Base-by-base conservation (phyloP, 2,888 invertebrate species). In the Ptychoptera albimana region DNA sequence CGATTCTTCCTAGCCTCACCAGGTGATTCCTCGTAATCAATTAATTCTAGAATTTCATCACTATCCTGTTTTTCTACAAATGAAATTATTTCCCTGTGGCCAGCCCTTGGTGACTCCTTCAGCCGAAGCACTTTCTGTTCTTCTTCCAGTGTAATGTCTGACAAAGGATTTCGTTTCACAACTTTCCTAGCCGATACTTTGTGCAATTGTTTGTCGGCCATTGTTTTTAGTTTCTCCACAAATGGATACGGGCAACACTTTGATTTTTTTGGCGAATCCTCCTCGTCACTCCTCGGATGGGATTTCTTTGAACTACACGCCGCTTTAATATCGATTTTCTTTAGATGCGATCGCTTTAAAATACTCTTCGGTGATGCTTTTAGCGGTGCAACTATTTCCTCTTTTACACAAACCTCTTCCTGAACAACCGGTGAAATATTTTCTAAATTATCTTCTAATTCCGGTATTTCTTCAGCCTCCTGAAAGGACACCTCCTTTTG, bases 161-260 rank as follows among this genome's bases (percentile, higher is more conserved):
- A 15, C 8, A 42, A 34, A 16, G 42, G 57, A 69, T 69, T 55
- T 32, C 67, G 66, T 52, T 69, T 42, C 5, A n/a, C 4, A 14
- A n/a, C 68, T 54, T 68, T 68, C 51, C 54, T 58, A 48, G 68
- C 68, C 54, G 44, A 61, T 53, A 60, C 64, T 47, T 75, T 75
- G 67, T 53, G 74, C 67, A 60, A 73, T 58, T 53, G 75, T 66
- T 74, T 72, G 52, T 76, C 77, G 13, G 76, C 77, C 62, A 76
- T 68, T 51, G 72, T 73, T 59, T 73, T 75, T 15, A 76, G 67
- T 63, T 77, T 76, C 57, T 76, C 75, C 51, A 76, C 77, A 45
- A 76, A 66, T 29, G 76, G 74, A 55, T 74, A 74, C 57, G 75
- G 74, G 40, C 50, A 45, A 16, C 47, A 45, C 58, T 70, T 70